phyloP scores from a whole-genome alignment of 1,140 invertebrate genomes.

The Mamestra configurata region DNA sequence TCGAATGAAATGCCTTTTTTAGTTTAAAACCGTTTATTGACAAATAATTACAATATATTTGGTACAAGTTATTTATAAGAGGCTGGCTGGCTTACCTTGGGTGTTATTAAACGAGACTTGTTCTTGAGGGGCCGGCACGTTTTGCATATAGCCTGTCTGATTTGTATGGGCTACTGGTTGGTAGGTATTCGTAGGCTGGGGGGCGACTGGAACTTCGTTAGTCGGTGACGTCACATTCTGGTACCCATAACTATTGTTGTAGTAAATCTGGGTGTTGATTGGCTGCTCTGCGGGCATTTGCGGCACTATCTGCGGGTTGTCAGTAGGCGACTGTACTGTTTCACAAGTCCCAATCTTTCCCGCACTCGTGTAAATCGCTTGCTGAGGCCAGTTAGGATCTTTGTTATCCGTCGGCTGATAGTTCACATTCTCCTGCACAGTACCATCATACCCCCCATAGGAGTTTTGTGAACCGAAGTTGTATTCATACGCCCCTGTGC shows the following conservation, averaged over 20 bases:
- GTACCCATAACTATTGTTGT: constrained; percentile 87
- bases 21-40: constrained; percentile 75
- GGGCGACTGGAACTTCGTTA: constrained; percentile 58
- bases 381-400: constrained; percentile 68
- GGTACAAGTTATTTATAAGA: constrained; percentile 54
- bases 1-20: constrained; percentile 78
- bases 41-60: constrained; percentile 60
- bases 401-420: constrained; percentile 57
- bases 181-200: constrained; percentile 52
- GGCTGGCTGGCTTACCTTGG: constrained; percentile 75
- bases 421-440: constrained; percentile 59
- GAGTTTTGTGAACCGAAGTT: constrained; percentile 88
- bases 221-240: constrained; percentile 77
- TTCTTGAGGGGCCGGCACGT: constrained; percentile 75
- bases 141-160: constrained; percentile 60
- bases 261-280: constrained; percentile 80
- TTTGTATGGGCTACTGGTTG: background rate
- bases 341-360: constrained; percentile 61
- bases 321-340: constrained; percentile 88
- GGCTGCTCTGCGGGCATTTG: constrained; percentile 56
- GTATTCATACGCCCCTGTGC: constrained; percentile 86
- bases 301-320: constrained; percentile 70
- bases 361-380: constrained; percentile 77
- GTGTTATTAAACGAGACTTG: constrained; percentile 72
- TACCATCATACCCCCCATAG: constrained; percentile 62